phyloP scores from a whole-genome alignment of 1,140 invertebrate genomes.

The Aphelinus certus region DNA sequence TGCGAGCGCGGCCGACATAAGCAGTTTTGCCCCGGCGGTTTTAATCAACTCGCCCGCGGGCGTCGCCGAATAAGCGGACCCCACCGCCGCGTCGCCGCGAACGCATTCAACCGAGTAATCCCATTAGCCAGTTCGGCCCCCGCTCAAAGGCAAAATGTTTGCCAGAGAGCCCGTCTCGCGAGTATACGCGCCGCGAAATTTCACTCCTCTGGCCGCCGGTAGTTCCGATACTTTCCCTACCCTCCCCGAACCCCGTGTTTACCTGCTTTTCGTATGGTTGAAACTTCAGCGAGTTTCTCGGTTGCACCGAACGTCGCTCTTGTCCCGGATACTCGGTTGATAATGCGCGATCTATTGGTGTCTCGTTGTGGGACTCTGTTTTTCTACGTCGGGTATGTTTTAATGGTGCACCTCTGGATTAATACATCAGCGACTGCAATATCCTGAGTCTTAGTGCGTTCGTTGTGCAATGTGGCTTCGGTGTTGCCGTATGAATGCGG shows the following conservation, averaged over 20 bases:
- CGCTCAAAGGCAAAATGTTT: slow-evolving; percentile 33
- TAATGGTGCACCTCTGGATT: no score
- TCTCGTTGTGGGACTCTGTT: no score
- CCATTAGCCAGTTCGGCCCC: slow-evolving; percentile 31
- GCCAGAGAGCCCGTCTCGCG: slow-evolving; percentile 13
- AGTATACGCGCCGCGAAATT: no score
- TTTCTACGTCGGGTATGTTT: no score
- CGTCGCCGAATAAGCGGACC: slow-evolving; percentile 16
- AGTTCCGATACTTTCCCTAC: neutral
- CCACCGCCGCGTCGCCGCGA: neutral
- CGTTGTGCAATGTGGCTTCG: no score
- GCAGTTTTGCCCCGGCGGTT: neutral
- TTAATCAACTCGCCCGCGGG: slow-evolving; percentile 33
- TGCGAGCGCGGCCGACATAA: no score
- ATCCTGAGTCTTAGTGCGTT: no score
- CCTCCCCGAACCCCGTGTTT: neutral
- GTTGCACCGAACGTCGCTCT: neutral
- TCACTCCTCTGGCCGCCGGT: no score
- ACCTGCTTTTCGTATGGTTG: slow-evolving; percentile 2
- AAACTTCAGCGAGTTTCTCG: neutral
- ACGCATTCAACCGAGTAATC: slow-evolving; percentile 31
- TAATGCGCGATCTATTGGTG: no score
- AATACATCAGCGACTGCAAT: no score
- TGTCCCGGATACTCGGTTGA: no score
- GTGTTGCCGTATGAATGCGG: no score